These are phyloP conservation scores for Notolepis coatsorum DNA, from an alignment of 2,797 vertebrate species.

Conservation along the genomic window DNA sequence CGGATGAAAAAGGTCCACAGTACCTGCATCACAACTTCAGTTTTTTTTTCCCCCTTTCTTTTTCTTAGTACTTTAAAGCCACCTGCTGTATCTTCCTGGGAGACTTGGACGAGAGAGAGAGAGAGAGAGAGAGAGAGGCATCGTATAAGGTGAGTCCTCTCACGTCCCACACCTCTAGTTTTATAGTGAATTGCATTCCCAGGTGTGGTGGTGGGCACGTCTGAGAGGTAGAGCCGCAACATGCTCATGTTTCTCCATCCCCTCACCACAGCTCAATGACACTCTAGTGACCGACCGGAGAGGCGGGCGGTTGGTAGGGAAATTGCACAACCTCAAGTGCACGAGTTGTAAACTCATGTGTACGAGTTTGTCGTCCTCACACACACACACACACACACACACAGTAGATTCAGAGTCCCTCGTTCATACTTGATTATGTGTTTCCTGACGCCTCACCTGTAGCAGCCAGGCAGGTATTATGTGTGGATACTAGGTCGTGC, in stretches of 20 bases:
- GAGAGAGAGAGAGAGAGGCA: not conserved
- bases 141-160: conserved; percentile 12
- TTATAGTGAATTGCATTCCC: conserved; percentile 3
- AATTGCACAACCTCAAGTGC: conserved; percentile 68
- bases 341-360: conserved; percentile 53
- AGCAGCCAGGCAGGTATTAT: conserved; percentile 66
- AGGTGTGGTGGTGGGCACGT: conserved; percentile 13
- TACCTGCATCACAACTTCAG: too few species aligned
- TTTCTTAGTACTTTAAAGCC: conserved; percentile 7
- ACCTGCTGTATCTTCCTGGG: conserved; percentile 29
- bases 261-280: conserved; percentile 59
- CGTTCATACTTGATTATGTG: conserved; percentile 42
- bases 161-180: too few species aligned
- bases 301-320: conserved; percentile 61
- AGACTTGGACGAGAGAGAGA: conserved; percentile 16
- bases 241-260: conserved; percentile 45
- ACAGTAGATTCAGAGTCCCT: conserved; percentile 1
- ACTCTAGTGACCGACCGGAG: conserved; percentile 49
- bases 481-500: conserved; percentile 41
- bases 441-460: conserved; percentile 71
- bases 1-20: not conserved
- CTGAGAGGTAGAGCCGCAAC: conserved; percentile 30
- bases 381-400: too few species aligned
- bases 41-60: too few species aligned
- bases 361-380: conserved; percentile 52